Percentiles rank a stretch among this genome's conserved stretches.
phyloP scores from a whole-genome alignment of 1,140 invertebrate species.

The Dinothrombium tinctorium region DNA sequence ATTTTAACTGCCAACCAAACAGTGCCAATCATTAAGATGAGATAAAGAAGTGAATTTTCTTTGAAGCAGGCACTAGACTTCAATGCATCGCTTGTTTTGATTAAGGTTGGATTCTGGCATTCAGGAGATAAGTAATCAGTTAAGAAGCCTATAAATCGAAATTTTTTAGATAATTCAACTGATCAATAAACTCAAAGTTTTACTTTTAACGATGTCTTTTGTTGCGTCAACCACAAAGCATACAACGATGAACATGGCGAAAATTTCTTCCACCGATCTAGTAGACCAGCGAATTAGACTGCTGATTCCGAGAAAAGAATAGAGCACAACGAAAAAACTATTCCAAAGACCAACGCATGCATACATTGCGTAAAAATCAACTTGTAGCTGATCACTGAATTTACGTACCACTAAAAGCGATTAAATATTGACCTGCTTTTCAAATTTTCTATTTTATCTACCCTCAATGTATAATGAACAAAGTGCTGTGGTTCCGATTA shows the following conservation, averaged over 20 bases:
- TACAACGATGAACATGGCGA: conserved; percentile 28
- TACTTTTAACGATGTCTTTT: conserved; percentile 27
- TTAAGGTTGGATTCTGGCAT: conserved; percentile 13
- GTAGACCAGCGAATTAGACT: conserved; percentile 25
- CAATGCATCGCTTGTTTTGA: not conserved
- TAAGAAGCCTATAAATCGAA: conserved; percentile 24
- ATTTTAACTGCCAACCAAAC: conserved; percentile 34
- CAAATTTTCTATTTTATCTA: conserved; percentile 12
- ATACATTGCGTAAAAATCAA: conserved; percentile 28
- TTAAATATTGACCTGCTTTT: not conserved
- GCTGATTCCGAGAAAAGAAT: conserved; percentile 24
- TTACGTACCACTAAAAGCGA: conserved; percentile 22
- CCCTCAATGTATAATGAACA: conserved; percentile 28
- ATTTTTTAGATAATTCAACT: not conserved
- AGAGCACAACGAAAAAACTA: conserved; percentile 26
- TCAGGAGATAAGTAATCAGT: conserved; percentile 26
- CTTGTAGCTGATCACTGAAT: conserved; percentile 23
- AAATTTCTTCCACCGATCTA: conserved; percentile 30
- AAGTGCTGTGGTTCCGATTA: conserved; percentile 28
- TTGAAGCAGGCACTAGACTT: conserved; percentile 20
- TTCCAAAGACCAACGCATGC: conserved; percentile 28
- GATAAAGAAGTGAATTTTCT: conserved; percentile 33
- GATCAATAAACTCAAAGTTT: conserved; percentile 10
- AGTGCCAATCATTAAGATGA: conserved; percentile 35
- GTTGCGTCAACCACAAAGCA: conserved; percentile 27